These are phyloP conservation scores for Helogale parvula DNA, from an alignment of 2,113 vertebrate species.

Conservation along the genomic window DNA sequence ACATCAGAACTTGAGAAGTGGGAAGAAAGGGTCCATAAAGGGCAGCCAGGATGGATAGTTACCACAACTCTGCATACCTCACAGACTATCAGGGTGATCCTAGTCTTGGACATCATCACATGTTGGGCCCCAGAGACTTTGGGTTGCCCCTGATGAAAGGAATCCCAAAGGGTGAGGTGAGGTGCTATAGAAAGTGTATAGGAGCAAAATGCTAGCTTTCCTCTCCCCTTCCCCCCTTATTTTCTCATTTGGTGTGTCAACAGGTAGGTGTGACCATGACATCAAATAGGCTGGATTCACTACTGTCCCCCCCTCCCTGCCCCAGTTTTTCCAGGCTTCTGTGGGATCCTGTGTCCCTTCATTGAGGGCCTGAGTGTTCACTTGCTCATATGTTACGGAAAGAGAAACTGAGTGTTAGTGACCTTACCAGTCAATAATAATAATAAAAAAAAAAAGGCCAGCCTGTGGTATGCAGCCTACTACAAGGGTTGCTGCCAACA, in stretches of 20 bases:
- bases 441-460: background rate
- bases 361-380: background rate
- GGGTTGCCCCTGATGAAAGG: background rate
- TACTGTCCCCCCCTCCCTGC: background rate
- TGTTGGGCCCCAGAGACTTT: background rate
- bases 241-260: constrained; percentile 2
- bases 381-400: background rate
- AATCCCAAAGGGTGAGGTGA: background rate
- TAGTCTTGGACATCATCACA: background rate
- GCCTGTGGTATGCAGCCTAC: background rate
- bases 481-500: background rate
- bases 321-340: background rate
- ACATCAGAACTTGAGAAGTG: background rate
- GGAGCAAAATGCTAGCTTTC: background rate
- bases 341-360: background rate
- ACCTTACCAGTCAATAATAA: background rate
- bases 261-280: background rate
- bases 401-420: background rate
- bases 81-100: background rate
- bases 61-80: background rate
- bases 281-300: background rate
- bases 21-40: background rate
- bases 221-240: background rate
- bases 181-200: background rate
- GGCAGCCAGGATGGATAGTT: background rate